phyloP scores from a whole-genome alignment of 2,888 invertebrate species.

The Iphiclides podalirius region DNA sequence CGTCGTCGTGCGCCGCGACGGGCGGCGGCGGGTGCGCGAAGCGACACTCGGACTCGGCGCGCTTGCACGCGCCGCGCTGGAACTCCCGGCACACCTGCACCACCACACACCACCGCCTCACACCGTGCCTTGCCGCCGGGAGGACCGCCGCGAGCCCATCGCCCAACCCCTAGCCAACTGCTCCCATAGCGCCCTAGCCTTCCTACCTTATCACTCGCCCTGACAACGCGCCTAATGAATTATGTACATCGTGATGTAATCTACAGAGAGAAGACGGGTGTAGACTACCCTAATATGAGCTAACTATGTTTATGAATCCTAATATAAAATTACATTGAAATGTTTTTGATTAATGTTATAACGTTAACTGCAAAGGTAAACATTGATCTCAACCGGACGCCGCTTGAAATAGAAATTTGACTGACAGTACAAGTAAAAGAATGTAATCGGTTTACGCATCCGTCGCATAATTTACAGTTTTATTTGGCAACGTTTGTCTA shows the following conservation, averaged over 20 bases:
- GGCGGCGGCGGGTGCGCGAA: constrained; percentile 99
- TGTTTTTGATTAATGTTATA: neutral
- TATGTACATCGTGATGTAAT: constrained; percentile 5
- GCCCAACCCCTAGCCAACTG: constrained; percentile 31
- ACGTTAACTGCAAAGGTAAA: neutral
- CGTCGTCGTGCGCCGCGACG: constrained; percentile 98
- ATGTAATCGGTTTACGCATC: constrained; percentile 55
- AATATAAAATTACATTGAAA: neutral
- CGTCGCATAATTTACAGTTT: constrained; percentile 57
- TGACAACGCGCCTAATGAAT: constrained; percentile 25
- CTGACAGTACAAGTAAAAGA: neutral
- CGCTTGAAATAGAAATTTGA: constrained; percentile 43
- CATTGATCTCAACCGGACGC: constrained; percentile 62
- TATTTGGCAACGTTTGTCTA: constrained; percentile 27
- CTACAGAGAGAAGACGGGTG: neutral
- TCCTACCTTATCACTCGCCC: constrained; percentile 21
- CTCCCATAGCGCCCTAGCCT: constrained; percentile 30
- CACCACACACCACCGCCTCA: constrained; percentile 66
- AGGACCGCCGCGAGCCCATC: constrained; percentile 29
- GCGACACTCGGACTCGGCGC: constrained; percentile 98
- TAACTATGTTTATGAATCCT: neutral
- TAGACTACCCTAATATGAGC: neutral
- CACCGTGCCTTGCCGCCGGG: constrained; percentile 43
- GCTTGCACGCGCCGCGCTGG: constrained; percentile 99
- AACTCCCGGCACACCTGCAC: constrained; percentile 98